These are phyloP conservation scores for Oasisia sp. DNA, from an alignment of 2,888 invertebrate species.

Conservation along the genomic window DNA sequence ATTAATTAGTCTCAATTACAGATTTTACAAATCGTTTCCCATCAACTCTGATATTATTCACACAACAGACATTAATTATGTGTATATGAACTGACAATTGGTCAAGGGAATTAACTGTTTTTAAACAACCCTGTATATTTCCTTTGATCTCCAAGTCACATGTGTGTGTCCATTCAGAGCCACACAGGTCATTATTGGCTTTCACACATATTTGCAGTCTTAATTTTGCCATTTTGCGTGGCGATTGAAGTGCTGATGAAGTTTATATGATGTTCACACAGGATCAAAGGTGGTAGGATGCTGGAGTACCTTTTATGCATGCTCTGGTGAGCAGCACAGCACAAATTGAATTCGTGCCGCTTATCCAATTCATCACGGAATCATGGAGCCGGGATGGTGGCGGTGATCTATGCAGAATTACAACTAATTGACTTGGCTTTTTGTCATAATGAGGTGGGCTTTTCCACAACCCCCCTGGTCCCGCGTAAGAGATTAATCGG, in stretches of 20 bases:
- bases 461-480: not conserved
- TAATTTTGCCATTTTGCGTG: not conserved
- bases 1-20: not conserved
- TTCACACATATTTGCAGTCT: slow-evolving; percentile 17
- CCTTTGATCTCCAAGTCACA: not conserved
- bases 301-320: not conserved
- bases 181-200: not conserved
- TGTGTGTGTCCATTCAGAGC: not conserved
- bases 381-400: not conserved
- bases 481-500: not conserved
- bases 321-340: not conserved
- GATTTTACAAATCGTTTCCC: not conserved
- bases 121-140: not conserved
- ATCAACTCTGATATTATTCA: not conserved
- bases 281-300: not conserved
- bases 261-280: slow-evolving; percentile 13
- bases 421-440: slow-evolving; percentile 10
- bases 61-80: not conserved
- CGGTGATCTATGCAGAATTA: slow-evolving; percentile 4
- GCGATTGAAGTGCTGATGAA: slow-evolving; percentile 12
- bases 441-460: not conserved
- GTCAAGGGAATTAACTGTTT: not conserved
- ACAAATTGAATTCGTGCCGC: slow-evolving; percentile 13
- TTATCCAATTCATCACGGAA: slow-evolving; percentile 17
- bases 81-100: not conserved